Evolutionary conservation across 1,140 invertebrate genomes (phyloP), one percentile per base, ranked within the genome.

Genomic region (Zaprionus lachaisei): DNA sequence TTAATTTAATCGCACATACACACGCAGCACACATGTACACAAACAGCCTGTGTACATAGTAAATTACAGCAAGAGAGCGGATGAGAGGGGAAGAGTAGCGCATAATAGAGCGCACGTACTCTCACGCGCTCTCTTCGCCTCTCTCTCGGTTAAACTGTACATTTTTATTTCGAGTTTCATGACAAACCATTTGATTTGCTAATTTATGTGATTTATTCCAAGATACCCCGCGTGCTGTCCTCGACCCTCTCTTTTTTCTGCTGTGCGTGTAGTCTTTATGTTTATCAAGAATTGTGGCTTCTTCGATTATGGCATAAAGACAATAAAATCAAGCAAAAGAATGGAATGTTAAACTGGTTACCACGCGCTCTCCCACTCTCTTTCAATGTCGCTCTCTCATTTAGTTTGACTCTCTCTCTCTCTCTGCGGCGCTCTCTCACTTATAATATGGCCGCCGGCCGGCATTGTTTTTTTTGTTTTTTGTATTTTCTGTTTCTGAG

Each of bases 1-100:
- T 87, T 84, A 84, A 87, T 89, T 84, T 87, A 89, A 90, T 77
- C 77, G 77, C 66, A 70, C 60, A 84, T 63, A 79, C 63, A 79
- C 63, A 78, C 72, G 80, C 69, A 65, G 28, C 62, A 51, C 56
- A 44, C 54, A 61, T 61, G 63, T 75, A 65, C 72, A 78, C 71
- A 61, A 31, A 31, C 31, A 11, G 22, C 58, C 60, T 61, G 77
- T 73, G 80, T 89, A 84, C 72, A 87, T 71, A 76, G 65, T 64
- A n/a, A 77, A 72, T 76, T 73, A 77, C 72, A 67, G 57, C 64
- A 56, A 68, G 65, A 57, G 63, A 44, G 71, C 24, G 58, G 54
- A 34, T 11, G 26, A 6, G 41, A 69, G 65, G 77, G 22, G 49
- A 6, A 80, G 69, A 49, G 61, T 38, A 47, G 41, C 41, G 37